phyloP scores from a whole-genome alignment of 30 jellyfish, hydroid and myxozoan species.

The Aurelia aurita complex sp. Pacific region DNA sequence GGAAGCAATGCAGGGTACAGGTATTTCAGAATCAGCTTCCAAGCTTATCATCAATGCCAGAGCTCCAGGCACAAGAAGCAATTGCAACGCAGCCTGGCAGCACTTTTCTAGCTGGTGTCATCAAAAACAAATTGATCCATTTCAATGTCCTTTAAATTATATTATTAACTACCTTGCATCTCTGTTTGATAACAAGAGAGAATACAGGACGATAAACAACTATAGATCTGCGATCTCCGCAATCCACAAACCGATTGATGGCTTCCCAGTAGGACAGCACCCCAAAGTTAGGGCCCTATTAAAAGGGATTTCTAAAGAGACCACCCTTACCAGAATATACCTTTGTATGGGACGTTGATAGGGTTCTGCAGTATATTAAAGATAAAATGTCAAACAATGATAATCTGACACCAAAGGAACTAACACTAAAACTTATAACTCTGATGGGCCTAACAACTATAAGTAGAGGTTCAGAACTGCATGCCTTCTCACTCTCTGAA shows the following conservation, averaged over 20 bases:
- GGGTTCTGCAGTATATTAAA: slow-evolving; percentile 4
- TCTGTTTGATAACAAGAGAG: slow-evolving; percentile 30
- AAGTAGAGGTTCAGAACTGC: slow-evolving; percentile 34
- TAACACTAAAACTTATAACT: not conserved
- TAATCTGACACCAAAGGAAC: slow-evolving; percentile 4
- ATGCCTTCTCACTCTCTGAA: slow-evolving; percentile 4
- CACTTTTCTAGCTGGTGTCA: slow-evolving; percentile 54
- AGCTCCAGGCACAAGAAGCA: slow-evolving; percentile 39
- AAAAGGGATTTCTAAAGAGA: slow-evolving; percentile 30
- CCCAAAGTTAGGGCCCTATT: slow-evolving; percentile 20
- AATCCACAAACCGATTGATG: slow-evolving; percentile 38
- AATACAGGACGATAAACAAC: slow-evolving; percentile 25
- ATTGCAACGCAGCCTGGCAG: slow-evolving; percentile 66
- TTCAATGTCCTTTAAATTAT: slow-evolving; percentile 30
- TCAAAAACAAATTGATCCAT: slow-evolving; percentile 48
- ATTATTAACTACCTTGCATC: slow-evolving; percentile 25
- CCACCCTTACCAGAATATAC: slow-evolving; percentile 25
- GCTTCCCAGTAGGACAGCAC: slow-evolving; percentile 53
- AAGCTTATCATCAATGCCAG: slow-evolving; percentile 61
- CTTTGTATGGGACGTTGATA: slow-evolving; percentile 29
- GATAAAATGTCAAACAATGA: not conserved
- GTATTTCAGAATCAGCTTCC: slow-evolving; percentile 45
- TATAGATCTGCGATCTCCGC: slow-evolving; percentile 61
- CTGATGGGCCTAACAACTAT: slow-evolving; percentile 33
- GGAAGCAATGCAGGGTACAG: slow-evolving; percentile 31